A percentile compares a stretch with the other conserved stretches of the same genome.
Evolutionary conservation across 2,888 invertebrate genomes (phyloP).

Genomic region (Epinotia demarniana): DNA sequence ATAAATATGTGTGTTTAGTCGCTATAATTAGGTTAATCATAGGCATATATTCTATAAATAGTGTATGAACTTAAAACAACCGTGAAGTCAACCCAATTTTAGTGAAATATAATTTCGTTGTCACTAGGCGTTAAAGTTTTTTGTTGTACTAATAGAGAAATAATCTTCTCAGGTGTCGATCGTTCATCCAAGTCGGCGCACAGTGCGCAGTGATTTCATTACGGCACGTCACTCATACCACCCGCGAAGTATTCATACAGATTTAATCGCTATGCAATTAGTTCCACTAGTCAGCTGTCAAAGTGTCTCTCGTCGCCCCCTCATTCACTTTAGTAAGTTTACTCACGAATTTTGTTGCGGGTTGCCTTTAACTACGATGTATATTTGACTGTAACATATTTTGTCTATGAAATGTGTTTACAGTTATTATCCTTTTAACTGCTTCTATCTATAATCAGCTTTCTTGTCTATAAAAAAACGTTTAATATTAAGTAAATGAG

Average conservation of each 20-base stretch:
- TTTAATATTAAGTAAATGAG: conserved; percentile 20
- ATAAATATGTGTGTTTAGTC: no score
- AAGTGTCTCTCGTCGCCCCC: conserved; percentile 21
- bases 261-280: conserved; percentile 40
- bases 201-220: conserved; percentile 29
- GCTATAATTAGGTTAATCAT: no score
- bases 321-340: conserved; percentile 20
- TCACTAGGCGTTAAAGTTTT: no score
- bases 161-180: background rate
- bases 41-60: no score
- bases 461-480: background rate
- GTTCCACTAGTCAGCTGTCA: conserved; percentile 36
- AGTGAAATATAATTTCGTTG: no score
- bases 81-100: no score
- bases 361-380: conserved; percentile 1
- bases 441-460: background rate
- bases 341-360: conserved; percentile 17
- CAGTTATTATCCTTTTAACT: background rate
- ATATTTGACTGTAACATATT: background rate
- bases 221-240: conserved; percentile 21
- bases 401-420: background rate
- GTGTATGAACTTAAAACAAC: no score
- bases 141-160: background rate
- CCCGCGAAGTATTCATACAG: conserved; percentile 29
- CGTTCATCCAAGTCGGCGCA: background rate